Base-by-base conservation (phyloP, 2,888 invertebrate genomes). In the Nomada flava region DNA sequence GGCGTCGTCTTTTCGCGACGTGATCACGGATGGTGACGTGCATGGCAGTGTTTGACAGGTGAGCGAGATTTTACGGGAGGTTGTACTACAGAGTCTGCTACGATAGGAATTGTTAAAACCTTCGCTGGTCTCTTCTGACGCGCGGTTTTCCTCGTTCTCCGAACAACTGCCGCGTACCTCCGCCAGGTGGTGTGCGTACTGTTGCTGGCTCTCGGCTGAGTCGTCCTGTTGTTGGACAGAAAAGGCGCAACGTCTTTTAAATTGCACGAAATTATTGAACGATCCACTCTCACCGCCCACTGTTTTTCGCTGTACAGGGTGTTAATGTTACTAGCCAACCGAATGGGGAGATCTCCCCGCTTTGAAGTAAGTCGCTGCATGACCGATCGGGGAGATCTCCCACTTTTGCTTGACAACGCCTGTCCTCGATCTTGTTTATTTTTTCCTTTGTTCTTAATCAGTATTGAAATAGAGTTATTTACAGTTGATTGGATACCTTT, bases 21-120 rank as follows among this genome's bases (percentile, higher is more conserved):
- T 82, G 72, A 88, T 87, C 81, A 64, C 86, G 86, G 86, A 78
- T 76, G 90, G 80, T 67, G 89, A 87, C 76, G 91, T 88, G 76
- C 90, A 90, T 85, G 92, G 92, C 90, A 94, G 93, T 92, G 95
- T 95, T 93, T 96, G 96, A 92, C 96, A 96, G 11, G 96, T 96
- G 88, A 97, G 95, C 89, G 96, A 96, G 90, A 96, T 96, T 94
- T 96, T 96, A 89, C 97, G 94, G 82, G 95, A 95, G 67, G 91
- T 93, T 86, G 91, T 91, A 89, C 91, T 92, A 86, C 91, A 91
- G 79, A 92, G 86, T 87, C 92, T 90, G 85, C 91, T 91, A 83
- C 91, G 90, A 81, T 91, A 90, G 57, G 91, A 89, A 83, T 91
- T 92, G 73, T 89, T 90, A 69, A 90, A 88, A 76, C 91, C 91